Evolutionary conservation across 2,888 invertebrate genomes (phyloP).

Genomic region (Gymnocheta viridis): DNA sequence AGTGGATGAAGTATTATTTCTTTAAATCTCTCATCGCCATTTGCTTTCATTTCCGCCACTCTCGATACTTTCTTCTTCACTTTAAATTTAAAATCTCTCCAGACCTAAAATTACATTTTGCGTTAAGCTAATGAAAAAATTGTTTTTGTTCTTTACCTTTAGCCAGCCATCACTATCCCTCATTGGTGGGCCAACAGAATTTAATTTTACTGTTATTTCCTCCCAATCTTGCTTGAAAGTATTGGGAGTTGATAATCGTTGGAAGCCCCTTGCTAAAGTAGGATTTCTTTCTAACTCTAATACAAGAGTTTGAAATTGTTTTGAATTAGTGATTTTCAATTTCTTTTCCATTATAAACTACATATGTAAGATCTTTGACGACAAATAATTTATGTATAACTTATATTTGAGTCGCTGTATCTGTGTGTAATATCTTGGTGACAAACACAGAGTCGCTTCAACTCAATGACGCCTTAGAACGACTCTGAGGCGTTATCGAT

Average conservation of each 20-base stretch:
- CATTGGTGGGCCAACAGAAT: conserved; percentile 14
- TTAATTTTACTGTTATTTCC: conserved; percentile 6
- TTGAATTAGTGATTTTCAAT: background rate
- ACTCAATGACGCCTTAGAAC: background rate
- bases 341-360: background rate
- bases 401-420: background rate
- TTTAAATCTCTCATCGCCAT: background rate
- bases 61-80: conserved; percentile 15
- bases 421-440: background rate
- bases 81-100: conserved; percentile 46
- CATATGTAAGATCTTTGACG: background rate
- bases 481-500: conserved; percentile 6
- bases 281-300: conserved; percentile 18
- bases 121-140: background rate
- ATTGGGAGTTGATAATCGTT: background rate
- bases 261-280: background rate
- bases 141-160: conserved; percentile 9
- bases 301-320: conserved; percentile 27
- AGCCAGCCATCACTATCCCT: conserved; percentile 25
- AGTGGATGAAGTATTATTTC: conserved; percentile 5
- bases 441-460: background rate
- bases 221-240: conserved; percentile 28
- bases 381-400: too few species aligned
- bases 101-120: conserved; percentile 8
- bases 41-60: background rate